phyloP scores from a whole-genome alignment of 1,140 invertebrate genomes.

The Tribolium madens region DNA sequence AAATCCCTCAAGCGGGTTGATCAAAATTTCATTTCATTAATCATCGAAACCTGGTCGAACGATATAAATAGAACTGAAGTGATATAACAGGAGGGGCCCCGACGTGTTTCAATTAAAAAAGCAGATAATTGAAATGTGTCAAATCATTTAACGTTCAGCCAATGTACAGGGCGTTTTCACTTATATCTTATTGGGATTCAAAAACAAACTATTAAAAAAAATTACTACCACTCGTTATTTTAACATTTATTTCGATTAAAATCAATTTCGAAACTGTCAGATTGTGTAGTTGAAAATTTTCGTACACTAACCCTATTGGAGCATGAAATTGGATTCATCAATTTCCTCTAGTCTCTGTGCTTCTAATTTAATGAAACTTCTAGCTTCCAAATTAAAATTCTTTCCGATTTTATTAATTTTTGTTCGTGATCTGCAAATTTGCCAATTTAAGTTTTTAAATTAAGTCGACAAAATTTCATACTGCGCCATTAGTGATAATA shows the following conservation, averaged over 20 bases:
- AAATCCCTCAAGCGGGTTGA: constrained; percentile 27
- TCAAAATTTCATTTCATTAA: constrained; percentile 37
- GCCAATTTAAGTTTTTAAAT: constrained; percentile 22
- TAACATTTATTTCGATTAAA: no score
- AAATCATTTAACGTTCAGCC: not conserved
- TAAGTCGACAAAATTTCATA: not conserved
- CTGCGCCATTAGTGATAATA: not conserved
- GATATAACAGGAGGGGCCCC: not conserved
- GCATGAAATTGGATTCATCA: constrained; percentile 17
- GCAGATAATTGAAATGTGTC: not conserved
- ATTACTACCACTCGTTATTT: no score
- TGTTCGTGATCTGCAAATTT: not conserved
- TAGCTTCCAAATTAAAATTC: constrained; percentile 23
- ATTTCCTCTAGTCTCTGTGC: constrained; percentile 10
- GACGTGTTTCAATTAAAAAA: not conserved
- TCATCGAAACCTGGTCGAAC: constrained; percentile 32
- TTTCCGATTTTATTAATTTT: constrained; percentile 21
- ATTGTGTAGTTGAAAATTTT: not conserved
- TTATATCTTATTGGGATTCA: no score
- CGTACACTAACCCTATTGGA: not conserved
- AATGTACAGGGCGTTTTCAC: no score
- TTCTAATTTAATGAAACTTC: not conserved
- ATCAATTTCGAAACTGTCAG: no score
- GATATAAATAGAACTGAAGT: constrained; percentile 28
- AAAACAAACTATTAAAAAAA: no score